phyloP scores from a whole-genome alignment of 2,797 vertebrate genomes.

The Cryptoprocta ferox region DNA sequence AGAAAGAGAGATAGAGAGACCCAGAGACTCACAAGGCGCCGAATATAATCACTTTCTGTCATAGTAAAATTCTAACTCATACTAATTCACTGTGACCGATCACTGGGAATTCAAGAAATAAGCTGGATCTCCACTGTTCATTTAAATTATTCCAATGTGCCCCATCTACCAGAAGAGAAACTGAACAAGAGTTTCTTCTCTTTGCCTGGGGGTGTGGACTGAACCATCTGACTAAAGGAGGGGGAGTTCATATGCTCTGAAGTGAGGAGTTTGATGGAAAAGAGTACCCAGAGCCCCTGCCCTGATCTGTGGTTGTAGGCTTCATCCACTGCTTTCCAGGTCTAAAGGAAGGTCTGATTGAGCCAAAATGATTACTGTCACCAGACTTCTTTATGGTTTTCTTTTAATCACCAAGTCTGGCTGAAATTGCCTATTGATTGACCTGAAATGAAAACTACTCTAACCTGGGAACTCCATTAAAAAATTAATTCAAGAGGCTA shows the following conservation, averaged over 20 bases:
- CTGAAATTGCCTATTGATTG: slow-evolving; percentile 73
- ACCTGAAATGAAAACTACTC: slow-evolving; percentile 69
- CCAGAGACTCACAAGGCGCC: neutral
- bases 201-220: slow-evolving; percentile 46
- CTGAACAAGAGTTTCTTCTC: neutral
- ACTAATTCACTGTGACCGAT: slow-evolving; percentile 57
- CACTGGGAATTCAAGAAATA: slow-evolving; percentile 65
- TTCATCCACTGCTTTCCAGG: neutral
- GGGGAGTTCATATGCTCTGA: neutral
- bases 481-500: slow-evolving; percentile 64
- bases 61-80: slow-evolving; percentile 77
- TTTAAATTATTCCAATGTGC: slow-evolving; percentile 57
- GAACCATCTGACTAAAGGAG: neutral
- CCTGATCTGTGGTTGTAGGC: neutral
- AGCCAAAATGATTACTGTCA: slow-evolving; percentile 54
- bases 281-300: neutral
- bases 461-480: slow-evolving; percentile 74
- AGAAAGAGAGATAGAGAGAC: slow-evolving; percentile 10
- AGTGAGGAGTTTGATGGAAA: neutral
- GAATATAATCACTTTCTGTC: slow-evolving; percentile 76
- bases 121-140: slow-evolving; percentile 44
- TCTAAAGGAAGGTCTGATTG: slow-evolving; percentile 41
- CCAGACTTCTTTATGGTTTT: slow-evolving; percentile 63
- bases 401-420: slow-evolving; percentile 63
- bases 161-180: neutral